Evolutionary conservation across 2,888 invertebrate species (phyloP).

Genomic region (Hirtodrosophila confusa): DNA sequence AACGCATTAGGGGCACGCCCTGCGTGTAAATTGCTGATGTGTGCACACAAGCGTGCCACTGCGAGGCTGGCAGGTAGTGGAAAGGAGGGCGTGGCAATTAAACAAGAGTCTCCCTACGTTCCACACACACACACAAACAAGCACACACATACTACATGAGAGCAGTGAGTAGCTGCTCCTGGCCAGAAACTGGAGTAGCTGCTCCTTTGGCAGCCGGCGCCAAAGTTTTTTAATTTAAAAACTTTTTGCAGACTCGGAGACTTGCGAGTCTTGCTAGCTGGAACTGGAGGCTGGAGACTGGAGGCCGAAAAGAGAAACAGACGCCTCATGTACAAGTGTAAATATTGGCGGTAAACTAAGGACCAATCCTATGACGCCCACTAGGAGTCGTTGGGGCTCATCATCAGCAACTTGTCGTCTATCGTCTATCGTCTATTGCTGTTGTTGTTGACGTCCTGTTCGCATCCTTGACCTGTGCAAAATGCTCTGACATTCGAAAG

Average conservation of each 20-base stretch:
- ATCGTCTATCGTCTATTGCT: not conserved
- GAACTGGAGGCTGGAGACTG: not conserved
- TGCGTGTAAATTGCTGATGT: conserved; percentile 40
- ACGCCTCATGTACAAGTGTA: conserved; percentile 52
- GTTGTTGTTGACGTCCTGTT: conserved; percentile 35
- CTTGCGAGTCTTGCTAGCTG: conserved; percentile 30
- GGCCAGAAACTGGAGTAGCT: conserved; percentile 29
- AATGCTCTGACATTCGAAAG: conserved; percentile 62
- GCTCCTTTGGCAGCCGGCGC: conserved; percentile 59
- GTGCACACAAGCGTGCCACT: conserved; percentile 66
- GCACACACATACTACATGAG: conserved; percentile 14
- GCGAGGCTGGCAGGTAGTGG: conserved; percentile 34
- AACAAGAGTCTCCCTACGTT: conserved; percentile 38
- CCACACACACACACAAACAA: conserved; percentile 7
- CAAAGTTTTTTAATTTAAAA: conserved; percentile 82
- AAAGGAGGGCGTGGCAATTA: conserved; percentile 63
- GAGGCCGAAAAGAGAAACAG: conserved; percentile 28
- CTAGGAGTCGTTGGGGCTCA: conserved; percentile 20
- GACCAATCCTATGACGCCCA: conserved; percentile 30
- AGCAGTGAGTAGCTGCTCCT: conserved; percentile 9
- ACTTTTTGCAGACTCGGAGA: conserved; percentile 60
- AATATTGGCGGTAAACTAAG: conserved; percentile 59
- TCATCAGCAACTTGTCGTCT: conserved; percentile 50
- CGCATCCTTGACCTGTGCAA: conserved; percentile 69
- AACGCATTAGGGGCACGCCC: conserved; percentile 48